Evolutionary conservation across 2,888 invertebrate species (phyloP), one percentile per base, ranked within the genome.

Genomic region (Chelonus formosanus): DNA sequence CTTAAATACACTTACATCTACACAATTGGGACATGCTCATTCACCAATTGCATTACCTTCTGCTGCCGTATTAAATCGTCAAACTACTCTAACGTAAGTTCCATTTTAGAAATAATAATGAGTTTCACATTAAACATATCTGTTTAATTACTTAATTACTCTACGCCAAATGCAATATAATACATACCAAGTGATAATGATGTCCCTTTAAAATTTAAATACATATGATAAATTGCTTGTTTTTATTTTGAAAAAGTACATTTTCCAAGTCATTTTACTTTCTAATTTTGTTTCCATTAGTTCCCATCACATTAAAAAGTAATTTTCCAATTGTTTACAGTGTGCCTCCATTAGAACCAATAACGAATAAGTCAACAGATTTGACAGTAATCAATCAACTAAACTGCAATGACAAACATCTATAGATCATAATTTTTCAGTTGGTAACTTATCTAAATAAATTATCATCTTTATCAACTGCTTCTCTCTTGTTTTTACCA

Each of bases 301-400:
- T 20, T 20, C 1, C 20, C 1, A 20, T 20, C 20, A 20, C 20
- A 20, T 20, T 20, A 20, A 20, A 36, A n/a, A 47, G 7, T 57
- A 40, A 45, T 52, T 45, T 55, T 60, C 20, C 20, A 61, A 72
- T 63, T 69, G 65, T 67, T 84, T 86, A 59, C 78, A 89, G 89
- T 75, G 87, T 88, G 59, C 87, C 89, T 74, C 86, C 89, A 69
- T 80, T 89, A 77, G 89, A 89, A 77, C 86, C 87, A 61, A 84
- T 86, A 67, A 80, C 81, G 73, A 81, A 79, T 71, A 40, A 40
- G 6, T 40, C 40, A 81, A 85, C 75, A 60, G 83, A 81, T 70
- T 70, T 78, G 43, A 75, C 82, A 66, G 88, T 89, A 57, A 89
- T 89, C 72, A 88, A 88, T 5, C 72, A 88, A 88, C 5, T 87